phyloP scores from a whole-genome alignment of 2,113 vertebrate species.

The Nothocercus nigrocapillus region DNA sequence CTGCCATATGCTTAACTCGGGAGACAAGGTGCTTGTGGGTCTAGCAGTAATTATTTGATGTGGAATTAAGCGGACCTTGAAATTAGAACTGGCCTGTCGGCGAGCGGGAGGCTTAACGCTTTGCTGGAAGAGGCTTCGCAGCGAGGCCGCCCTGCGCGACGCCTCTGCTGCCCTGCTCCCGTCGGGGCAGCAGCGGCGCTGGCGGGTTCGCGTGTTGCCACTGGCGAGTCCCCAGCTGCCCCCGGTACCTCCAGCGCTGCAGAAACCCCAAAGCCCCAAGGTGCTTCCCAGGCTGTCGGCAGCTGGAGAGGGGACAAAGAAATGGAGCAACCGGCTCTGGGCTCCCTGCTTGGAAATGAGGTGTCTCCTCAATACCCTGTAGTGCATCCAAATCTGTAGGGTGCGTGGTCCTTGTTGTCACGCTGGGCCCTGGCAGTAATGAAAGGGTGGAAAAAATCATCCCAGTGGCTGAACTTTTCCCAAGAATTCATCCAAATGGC shows the following conservation, averaged over 20 bases:
- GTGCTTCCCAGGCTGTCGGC: background rate
- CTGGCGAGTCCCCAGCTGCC: constrained; percentile 18
- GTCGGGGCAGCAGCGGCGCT: background rate
- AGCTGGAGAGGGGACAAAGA: background rate
- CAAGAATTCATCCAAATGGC: background rate
- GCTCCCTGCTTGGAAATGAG: background rate
- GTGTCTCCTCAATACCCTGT: background rate
- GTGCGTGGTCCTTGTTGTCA: background rate
- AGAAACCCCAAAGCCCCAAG: background rate
- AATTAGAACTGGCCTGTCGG: constrained; percentile 94
- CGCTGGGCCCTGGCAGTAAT: background rate
- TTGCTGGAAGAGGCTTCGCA: constrained; percentile 70
- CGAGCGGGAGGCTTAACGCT: constrained; percentile 77
- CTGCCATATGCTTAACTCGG: constrained; percentile 91
- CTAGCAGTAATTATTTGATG: constrained; percentile 94
- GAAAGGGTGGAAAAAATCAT: background rate
- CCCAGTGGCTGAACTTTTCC: background rate
- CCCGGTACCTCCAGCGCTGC: background rate
- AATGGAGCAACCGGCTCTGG: background rate
- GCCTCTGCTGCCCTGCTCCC: background rate
- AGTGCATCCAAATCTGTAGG: background rate
- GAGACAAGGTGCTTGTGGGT: constrained; percentile 92
- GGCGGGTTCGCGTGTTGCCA: constrained; percentile 58
- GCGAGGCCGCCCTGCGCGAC: background rate
- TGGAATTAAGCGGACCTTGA: constrained; percentile 98